phyloP scores from a whole-genome alignment of 2,113 vertebrate species.

The Oreamnos americanus region DNA sequence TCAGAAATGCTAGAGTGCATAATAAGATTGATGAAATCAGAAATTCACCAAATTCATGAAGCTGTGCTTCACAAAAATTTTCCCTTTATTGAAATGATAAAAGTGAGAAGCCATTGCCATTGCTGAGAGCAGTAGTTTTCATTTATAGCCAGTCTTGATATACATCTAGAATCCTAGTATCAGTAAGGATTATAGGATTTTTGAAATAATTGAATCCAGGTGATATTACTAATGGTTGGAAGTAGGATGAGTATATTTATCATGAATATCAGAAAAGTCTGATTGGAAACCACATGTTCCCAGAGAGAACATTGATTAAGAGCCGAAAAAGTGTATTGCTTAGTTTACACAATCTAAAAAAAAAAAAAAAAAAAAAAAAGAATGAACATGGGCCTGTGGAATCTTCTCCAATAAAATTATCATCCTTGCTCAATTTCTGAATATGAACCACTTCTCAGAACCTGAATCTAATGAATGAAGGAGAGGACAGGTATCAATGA shows the following conservation, averaged over 20 bases:
- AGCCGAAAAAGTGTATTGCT: not conserved
- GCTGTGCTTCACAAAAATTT: not conserved
- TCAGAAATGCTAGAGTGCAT: not conserved
- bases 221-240: not conserved
- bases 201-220: not conserved
- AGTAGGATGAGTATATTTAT: not conserved
- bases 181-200: not conserved
- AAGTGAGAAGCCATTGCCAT: not conserved
- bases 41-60: not conserved
- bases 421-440: not conserved
- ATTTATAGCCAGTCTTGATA: not conserved
- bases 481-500: not conserved
- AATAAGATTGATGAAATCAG: not conserved
- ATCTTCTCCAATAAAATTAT: not conserved
- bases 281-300: not conserved
- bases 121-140: not conserved
- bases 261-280: not conserved
- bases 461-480: not conserved
- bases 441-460: not conserved
- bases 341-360: not conserved
- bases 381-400: not conserved
- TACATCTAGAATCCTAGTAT: not conserved
- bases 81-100: not conserved
- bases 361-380: not conserved
- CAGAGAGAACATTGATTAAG: not conserved